Percentiles rank a stretch among this genome's conserved stretches.
phyloP scores from a whole-genome alignment of 1,140 invertebrate genomes.

The Bombus affinis region DNA sequence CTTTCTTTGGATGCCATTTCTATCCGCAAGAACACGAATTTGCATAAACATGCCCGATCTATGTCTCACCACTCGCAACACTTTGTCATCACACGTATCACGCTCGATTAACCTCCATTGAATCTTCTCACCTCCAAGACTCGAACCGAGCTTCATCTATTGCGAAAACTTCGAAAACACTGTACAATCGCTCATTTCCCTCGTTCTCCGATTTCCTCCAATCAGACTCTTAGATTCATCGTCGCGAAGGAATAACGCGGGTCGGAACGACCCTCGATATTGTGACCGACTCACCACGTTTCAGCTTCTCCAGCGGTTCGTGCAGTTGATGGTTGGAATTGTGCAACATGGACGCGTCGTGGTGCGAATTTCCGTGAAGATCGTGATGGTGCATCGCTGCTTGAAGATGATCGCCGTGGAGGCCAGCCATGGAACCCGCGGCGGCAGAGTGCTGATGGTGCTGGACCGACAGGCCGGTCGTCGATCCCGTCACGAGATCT shows the following conservation, averaged over 20 bases:
- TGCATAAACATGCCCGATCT: not conserved
- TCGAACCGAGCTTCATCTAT: fast-evolving
- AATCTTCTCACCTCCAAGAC: not conserved
- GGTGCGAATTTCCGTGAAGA: constrained; percentile 84
- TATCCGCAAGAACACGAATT: not conserved
- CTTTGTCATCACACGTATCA: not conserved
- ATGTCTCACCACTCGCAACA: not conserved
- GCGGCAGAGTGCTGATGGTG: constrained; percentile 86
- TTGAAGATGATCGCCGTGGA: constrained; percentile 81
- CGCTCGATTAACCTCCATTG: too few species aligned
- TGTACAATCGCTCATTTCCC: not conserved
- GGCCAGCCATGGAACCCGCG: constrained; percentile 85
- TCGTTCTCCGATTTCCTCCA: not conserved
- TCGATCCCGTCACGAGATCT: constrained; percentile 86
- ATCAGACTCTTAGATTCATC: too few species aligned
- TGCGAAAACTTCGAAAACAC: fast-evolving
- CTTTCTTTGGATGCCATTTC: too few species aligned
- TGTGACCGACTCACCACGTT: constrained; percentile 88
- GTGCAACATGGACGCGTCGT: constrained; percentile 83
- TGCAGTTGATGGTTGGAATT: constrained; percentile 83
- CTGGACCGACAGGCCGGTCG: constrained; percentile 78
- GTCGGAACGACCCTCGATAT: constrained; percentile 32
- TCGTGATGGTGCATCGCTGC: constrained; percentile 84
- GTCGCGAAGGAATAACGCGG: not conserved
- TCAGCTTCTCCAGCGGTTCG: constrained; percentile 91